These are phyloP conservation scores for Pocillopora verrucosa DNA, from an alignment of 64 coral and sea anemone genomes.

Conservation along the genomic window DNA sequence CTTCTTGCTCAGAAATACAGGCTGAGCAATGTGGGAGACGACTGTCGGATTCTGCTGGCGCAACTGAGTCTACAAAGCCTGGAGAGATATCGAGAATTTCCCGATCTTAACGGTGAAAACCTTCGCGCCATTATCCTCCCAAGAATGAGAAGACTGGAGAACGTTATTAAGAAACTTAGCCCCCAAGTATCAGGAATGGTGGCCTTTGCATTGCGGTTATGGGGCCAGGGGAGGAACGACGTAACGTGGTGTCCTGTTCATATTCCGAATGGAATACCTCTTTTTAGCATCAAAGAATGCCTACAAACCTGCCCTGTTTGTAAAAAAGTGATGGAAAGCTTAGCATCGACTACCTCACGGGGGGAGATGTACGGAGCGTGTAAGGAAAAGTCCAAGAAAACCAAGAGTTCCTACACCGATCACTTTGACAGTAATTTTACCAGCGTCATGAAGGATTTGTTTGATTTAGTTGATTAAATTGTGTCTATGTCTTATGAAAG, in stretches of 20 bases:
- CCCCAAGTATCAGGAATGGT: neutral
- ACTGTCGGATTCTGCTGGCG: neutral
- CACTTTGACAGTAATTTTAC: too few species aligned
- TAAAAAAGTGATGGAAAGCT: neutral
- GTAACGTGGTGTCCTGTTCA: neutral
- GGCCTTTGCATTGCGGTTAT: neutral
- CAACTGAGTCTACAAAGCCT: neutral
- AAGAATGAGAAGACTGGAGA: neutral
- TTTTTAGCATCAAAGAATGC: neutral
- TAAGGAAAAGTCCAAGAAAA: too few species aligned
- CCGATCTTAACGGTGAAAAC: neutral
- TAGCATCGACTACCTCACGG: too few species aligned
- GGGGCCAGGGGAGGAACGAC: neutral
- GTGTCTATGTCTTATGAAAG: too few species aligned
- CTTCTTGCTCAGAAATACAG: neutral
- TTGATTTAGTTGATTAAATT: too few species aligned
- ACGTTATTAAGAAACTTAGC: neutral
- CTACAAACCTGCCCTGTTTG: neutral
- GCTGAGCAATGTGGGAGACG: neutral
- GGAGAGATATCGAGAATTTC: neutral
- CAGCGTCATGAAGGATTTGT: too few species aligned
- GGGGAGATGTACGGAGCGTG: too few species aligned
- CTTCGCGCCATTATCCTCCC: neutral
- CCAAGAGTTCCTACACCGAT: too few species aligned
- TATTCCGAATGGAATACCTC: neutral